A percentile compares a stretch with the other conserved stretches of the same genome.
Evolutionary conservation across 2,797 vertebrate species (phyloP).

Genomic region (Siniperca undulata): DNA sequence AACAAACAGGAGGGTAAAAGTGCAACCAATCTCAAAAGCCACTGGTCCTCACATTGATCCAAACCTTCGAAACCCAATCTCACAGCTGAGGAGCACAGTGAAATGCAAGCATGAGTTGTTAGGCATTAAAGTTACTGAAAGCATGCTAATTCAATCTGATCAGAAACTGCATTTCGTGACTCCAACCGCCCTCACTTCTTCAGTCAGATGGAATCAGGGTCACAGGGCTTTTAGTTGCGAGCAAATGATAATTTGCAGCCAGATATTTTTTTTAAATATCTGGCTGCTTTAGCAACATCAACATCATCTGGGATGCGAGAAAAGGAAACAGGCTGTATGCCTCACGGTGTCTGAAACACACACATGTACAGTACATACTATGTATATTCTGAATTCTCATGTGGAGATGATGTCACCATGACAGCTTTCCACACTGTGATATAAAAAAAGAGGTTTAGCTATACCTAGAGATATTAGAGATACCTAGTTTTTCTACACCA

Average conservation of each 20-base stretch:
- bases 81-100: conserved; percentile 14
- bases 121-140: conserved; percentile 10
- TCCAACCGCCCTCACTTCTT: conserved; percentile 9
- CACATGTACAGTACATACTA: background rate
- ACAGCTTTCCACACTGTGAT: background rate
- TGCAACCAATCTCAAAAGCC: conserved; percentile 17
- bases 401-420: conserved; percentile 5
- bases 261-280: conserved; percentile 47
- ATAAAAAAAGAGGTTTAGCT: background rate
- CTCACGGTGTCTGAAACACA: conserved; percentile 8
- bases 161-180: conserved; percentile 28
- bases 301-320: conserved; percentile 30
- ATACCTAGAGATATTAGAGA: too few relatives aligned
- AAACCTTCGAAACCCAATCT: conserved; percentile 1
- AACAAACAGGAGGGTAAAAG: background rate
- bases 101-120: background rate
- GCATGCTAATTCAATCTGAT: conserved; percentile 47
- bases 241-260: conserved; percentile 34
- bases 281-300: conserved; percentile 52
- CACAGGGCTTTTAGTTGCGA: conserved; percentile 42
- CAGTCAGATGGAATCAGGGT: conserved; percentile 63
- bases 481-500: background rate
- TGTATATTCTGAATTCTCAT: background rate
- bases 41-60: conserved; percentile 10
- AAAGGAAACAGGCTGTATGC: background rate